phyloP scores from a whole-genome alignment of 2,113 vertebrate genomes.

The Coracopsis vasa region DNA sequence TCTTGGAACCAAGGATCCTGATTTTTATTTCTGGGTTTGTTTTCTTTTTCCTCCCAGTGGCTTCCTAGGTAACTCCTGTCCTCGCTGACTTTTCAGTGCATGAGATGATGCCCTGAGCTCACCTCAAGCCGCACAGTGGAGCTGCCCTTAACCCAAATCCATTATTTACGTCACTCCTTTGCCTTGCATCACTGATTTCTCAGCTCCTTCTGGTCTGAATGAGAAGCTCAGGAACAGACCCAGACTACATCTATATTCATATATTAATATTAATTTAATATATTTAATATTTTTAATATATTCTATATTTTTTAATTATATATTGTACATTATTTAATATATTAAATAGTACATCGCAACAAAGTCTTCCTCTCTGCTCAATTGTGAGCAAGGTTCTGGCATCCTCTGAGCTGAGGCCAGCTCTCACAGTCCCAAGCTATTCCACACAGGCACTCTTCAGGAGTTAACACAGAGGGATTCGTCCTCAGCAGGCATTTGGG shows the following conservation, averaged over 20 bases:
- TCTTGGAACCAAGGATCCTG: not conserved
- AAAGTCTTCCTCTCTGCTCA: not conserved
- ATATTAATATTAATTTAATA: not conserved
- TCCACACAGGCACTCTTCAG: not conserved
- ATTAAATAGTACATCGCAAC: not conserved
- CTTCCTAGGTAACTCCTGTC: not conserved
- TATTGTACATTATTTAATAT: not conserved
- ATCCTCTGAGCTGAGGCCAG: not conserved
- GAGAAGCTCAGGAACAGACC: not conserved
- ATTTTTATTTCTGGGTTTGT: not conserved
- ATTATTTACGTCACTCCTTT: not conserved
- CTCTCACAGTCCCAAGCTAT: not conserved
- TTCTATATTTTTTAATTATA: not conserved
- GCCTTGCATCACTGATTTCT: not conserved
- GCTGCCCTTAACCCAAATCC: not conserved
- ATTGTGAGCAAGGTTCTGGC: not conserved
- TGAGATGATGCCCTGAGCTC: not conserved
- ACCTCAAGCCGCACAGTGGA: not conserved
- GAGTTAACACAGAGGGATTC: not conserved
- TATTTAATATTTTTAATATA: not conserved
- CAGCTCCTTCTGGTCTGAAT: not conserved
- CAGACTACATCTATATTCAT: not conserved
- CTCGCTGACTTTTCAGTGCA: not conserved
- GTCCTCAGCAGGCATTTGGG: not conserved
- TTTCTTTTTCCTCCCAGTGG: rapidly evolving